These are phyloP conservation scores for Lacerta agilis DNA, from an alignment of 2,797 vertebrate species.

Conservation along the genomic window DNA sequence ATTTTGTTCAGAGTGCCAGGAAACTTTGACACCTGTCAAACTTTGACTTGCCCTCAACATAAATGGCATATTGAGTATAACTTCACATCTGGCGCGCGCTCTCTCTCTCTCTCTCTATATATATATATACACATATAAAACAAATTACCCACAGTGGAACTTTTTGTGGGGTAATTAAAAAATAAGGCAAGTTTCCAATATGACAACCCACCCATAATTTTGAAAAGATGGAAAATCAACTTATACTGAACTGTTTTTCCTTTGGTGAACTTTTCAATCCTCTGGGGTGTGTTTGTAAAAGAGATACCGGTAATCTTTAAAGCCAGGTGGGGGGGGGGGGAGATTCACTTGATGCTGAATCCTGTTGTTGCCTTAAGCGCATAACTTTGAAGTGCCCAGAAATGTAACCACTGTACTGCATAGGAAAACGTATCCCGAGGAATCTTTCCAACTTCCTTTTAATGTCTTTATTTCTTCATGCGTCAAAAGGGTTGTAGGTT, in stretches of 20 bases:
- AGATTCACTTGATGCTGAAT: conserved; percentile 60
- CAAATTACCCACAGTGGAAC: conserved; percentile 53
- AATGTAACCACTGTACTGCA: conserved; percentile 59
- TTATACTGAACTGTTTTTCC: conserved; percentile 57
- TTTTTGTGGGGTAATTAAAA: conserved; percentile 57
- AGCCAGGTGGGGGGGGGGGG: conserved; percentile 64
- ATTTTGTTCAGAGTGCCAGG: conserved; percentile 58
- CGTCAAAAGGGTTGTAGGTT: conserved; percentile 38
- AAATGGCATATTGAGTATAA: conserved; percentile 50
- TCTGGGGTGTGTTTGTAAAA: conserved; percentile 50
- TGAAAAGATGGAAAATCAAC: conserved; percentile 31
- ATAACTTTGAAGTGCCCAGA: conserved; percentile 71
- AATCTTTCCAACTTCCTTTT: conserved; percentile 63
- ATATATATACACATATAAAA: too few relatives aligned
- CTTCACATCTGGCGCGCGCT: conserved; percentile 34
- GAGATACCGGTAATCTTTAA: conserved; percentile 38
- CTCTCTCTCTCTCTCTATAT: too few relatives aligned
- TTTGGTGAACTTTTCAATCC: conserved; percentile 19
- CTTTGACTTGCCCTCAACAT: conserved; percentile 57
- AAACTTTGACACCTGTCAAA: conserved; percentile 71
- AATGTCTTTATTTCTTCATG: conserved; percentile 43
- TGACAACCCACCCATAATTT: conserved; percentile 46
- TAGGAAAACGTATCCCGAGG: conserved; percentile 49
- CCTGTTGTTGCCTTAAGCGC: conserved; percentile 60
- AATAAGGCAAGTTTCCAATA: conserved; percentile 59